These are phyloP conservation scores for Porites divaricata DNA, from an alignment of 92 coral and sea anemone genomes.

Conservation along the genomic window DNA sequence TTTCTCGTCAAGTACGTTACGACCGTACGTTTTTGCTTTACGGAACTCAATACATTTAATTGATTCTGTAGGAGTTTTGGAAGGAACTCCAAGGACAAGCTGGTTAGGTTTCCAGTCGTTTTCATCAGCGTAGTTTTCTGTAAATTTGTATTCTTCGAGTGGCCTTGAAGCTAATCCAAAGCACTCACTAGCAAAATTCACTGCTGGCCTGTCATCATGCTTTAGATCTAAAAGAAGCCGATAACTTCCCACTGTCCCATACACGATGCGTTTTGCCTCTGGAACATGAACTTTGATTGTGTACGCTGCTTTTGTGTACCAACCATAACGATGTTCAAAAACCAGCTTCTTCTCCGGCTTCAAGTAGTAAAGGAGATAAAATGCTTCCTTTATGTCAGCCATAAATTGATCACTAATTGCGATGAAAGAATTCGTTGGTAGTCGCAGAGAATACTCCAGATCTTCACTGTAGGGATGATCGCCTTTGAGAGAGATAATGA, in stretches of 20 bases:
- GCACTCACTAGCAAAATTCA: neutral
- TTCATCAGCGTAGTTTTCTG: constrained; percentile 4
- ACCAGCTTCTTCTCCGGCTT: neutral
- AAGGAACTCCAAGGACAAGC: neutral
- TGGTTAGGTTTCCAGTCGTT: neutral
- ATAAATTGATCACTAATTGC: neutral
- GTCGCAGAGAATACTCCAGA: neutral
- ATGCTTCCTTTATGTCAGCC: neutral
- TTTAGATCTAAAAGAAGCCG: neutral
- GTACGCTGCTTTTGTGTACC: neutral
- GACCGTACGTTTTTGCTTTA: neutral
- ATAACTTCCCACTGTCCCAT: neutral
- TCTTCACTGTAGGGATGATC: neutral
- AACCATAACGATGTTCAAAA: neutral
- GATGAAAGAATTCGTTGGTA: neutral
- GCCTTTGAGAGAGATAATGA: neutral
- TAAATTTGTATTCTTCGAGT: neutral
- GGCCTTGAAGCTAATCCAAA: neutral
- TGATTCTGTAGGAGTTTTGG: neutral
- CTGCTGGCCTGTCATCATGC: neutral
- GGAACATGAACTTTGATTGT: constrained; percentile 23
- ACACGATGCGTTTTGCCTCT: constrained; percentile 12
- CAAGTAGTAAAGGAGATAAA: neutral
- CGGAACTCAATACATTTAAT: neutral
- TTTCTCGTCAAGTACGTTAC: neutral